Base-by-base conservation (phyloP, 2,113 vertebrate species). In the Macquaria ambigua region DNA sequence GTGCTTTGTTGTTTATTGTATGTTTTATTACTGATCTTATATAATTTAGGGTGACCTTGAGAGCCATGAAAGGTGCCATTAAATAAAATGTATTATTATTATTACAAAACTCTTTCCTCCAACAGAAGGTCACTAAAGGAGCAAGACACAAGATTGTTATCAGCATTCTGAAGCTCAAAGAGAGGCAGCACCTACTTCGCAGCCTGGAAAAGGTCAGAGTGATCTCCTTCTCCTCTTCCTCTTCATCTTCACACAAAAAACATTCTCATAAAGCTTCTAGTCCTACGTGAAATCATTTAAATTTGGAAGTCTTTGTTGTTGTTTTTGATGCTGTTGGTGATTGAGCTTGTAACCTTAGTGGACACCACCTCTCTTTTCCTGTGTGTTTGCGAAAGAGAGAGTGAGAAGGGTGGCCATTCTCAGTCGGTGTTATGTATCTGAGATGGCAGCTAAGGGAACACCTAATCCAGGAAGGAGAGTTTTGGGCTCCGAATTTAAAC, bases 141-240 rank as follows among this genome's bases (percentile, higher is more conserved):
- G 98, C 98, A 1, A 95, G 98, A 80, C 98, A 99, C 96, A 99
- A 99, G 95, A 99, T 99, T 70, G 97, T 99, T 82, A 99, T 99
- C 96, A 99, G 98, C 92, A 98, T 99, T 94, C 97, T 98, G 94
- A 99, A 99, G 93, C 97, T 99, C 86, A 98, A 97, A 93, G 98
- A 99, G 89, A 96, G 98, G 83, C 98, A 99, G 87, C 97, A 97
- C 85, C 95, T 98, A 62, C 97, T 99, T 62, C 98, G 98, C 81
- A 98, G 97, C 86, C 93, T 99, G 94, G 98, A 99, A 95, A 98
- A 99, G 97, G 98, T 99, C 89, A 96, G 97, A 95, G 48, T 62
- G 14, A 63, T 62, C 34, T 52, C 31, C 5, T 48, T 48, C 41
- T 12, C 34, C 55, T 16, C 15, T 41, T 31, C 41, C 12, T 8